Evolutionary conservation across 1,140 invertebrate genomes (phyloP), one percentile per base, ranked within the genome.

Genomic region (Drosophila burlai): DNA sequence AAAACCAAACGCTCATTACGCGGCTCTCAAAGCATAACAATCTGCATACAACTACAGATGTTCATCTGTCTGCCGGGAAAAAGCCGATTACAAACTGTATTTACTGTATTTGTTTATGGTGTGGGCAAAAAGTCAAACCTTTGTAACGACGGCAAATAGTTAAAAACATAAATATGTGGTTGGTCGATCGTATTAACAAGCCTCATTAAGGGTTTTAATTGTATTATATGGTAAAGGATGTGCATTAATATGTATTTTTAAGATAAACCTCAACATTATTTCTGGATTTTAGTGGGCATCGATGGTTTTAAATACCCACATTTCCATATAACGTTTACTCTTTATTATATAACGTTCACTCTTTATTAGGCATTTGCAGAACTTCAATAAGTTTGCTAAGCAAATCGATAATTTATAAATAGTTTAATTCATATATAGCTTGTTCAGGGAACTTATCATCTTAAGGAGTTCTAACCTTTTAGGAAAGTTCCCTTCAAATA

Each of bases 1-100:
- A 54, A 46, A 67, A 36, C 47, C 40, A 36, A 52, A 58, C 18
- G 29, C 63, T 45, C 52, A 65, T 58, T 65, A 58, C 16, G n/a
- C 11, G 18, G 29, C 29, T 11, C n/a, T 54, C 47, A 42, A 54
- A 63, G 26, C 47, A 15, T 5, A 55, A 21, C 13, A 9, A 15
- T 0, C 4, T 38, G 29, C 31, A 46, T 26, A 21, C 21, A 38
- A 38, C 15, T 36, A 9, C 8, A 11, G 15, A 18, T 21, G 67
- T 45, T 54, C 65, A 55, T 26, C 6, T 68, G 40, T 9, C 24
- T 24, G 16, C 0, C 31, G 40, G 29, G n/a, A 42, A 18, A 71
- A 71, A 68, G 40, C 67, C 47, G 67, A 71, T 71, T 68, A 57
- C 24, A 54, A 47, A 47, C 40, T 57, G 49, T 13, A 46, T 67